These are phyloP conservation scores for Acleris cristana DNA, from an alignment of 2,888 invertebrate species.

Conservation along the genomic window DNA sequence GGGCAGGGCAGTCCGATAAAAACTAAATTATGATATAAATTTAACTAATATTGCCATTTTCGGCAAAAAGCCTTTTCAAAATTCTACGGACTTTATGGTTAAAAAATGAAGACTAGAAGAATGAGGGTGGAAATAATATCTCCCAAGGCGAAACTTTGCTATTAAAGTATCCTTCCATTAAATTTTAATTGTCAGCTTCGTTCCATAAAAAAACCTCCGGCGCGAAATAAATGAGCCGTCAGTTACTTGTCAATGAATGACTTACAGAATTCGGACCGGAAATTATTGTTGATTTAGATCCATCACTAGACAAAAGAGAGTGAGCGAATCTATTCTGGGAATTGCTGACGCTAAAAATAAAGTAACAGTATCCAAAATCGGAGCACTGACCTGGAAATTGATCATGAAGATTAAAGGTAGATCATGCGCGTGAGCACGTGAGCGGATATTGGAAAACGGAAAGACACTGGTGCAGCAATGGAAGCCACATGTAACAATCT, in stretches of 20 bases:
- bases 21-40: no score
- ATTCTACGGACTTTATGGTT: no score
- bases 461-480: no score
- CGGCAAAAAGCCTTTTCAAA: no score
- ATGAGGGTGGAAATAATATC: no score
- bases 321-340: constrained; percentile 61
- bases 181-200: constrained; percentile 15
- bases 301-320: constrained; percentile 63
- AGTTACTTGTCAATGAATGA: constrained; percentile 48
- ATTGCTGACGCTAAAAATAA: constrained; percentile 51
- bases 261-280: constrained; percentile 59
- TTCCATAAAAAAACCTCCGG: constrained; percentile 43
- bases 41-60: no score
- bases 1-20: no score
- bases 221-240: constrained; percentile 55
- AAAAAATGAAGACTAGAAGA: no score
- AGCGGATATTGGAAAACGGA: no score
- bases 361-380: constrained; percentile 51
- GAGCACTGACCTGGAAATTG: constrained; percentile 50
- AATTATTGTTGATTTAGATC: constrained; percentile 60
- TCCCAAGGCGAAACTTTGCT: no score
- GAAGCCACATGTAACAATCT: background rate
- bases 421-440: background rate
- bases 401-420: constrained; percentile 38
- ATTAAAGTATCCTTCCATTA: background rate